A percentile compares a stretch with the other conserved stretches of the same genome.
Evolutionary conservation across 2,797 vertebrate species (phyloP).

Genomic region (Gallirallus australis): DNA sequence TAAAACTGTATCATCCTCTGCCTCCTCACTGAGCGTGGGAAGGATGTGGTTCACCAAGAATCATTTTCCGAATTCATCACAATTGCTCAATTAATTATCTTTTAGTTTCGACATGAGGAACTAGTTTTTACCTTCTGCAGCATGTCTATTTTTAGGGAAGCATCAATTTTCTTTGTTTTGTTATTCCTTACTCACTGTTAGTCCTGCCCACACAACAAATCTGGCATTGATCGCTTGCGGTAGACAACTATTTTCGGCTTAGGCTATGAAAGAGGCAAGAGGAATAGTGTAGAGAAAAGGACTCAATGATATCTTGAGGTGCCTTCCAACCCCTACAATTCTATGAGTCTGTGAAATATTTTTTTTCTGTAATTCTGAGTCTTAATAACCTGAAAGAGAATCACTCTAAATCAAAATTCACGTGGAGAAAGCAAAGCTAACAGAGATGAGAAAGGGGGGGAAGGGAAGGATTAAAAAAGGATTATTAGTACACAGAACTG

Average conservation of each 20-base stretch:
- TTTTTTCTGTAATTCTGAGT: neutral
- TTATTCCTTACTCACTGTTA: slow-evolving; percentile 26
- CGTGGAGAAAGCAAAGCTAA: neutral
- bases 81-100: slow-evolving; percentile 71
- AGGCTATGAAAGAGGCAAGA: neutral
- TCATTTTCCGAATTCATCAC: slow-evolving; percentile 58
- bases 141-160: slow-evolving; percentile 66
- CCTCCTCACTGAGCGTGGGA: slow-evolving; percentile 22
- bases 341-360: too few relatives aligned
- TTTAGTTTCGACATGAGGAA: slow-evolving; percentile 62
- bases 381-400: neutral
- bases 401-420: neutral
- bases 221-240: slow-evolving; percentile 56
- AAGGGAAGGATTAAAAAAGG: too few relatives aligned
- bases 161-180: slow-evolving; percentile 42
- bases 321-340: too few relatives aligned
- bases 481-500: neutral
- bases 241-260: slow-evolving; percentile 38
- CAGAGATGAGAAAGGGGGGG: neutral
- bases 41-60: slow-evolving; percentile 76
- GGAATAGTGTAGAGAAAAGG: neutral
- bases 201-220: slow-evolving; percentile 59
- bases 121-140: slow-evolving; percentile 66
- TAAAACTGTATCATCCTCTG: neutral
- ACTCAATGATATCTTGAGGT: too few relatives aligned